Evolutionary conservation across 2,888 invertebrate genomes (phyloP).

Genomic region (Falcaria lacertinaria): DNA sequence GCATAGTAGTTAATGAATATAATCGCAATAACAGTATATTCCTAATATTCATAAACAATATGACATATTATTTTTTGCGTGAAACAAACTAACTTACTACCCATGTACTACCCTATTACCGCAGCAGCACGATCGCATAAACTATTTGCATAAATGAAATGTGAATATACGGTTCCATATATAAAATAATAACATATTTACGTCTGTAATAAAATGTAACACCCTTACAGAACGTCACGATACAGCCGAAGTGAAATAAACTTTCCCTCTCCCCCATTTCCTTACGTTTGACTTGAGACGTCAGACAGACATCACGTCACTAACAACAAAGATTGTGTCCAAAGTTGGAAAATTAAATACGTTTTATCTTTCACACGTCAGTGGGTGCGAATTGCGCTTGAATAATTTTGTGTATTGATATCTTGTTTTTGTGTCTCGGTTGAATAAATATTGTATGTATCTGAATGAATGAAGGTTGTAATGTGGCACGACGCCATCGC

Average conservation of each 20-base stretch:
- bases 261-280: background rate
- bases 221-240: background rate
- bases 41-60: no score
- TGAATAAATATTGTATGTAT: no score
- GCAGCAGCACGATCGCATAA: background rate
- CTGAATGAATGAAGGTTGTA: no score
- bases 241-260: background rate
- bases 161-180: background rate
- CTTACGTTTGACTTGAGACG: background rate
- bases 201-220: background rate
- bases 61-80: no score
- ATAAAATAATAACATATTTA: background rate
- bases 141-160: background rate
- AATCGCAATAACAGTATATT: no score
- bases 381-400: background rate
- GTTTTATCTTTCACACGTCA: conserved; percentile 2
- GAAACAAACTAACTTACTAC: no score
- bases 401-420: background rate
- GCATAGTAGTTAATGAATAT: no score
- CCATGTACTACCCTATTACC: no score
- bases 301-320: background rate
- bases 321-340: background rate
- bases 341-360: background rate
- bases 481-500: no score
- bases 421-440: no score